Evolutionary conservation across 1,140 invertebrate genomes (phyloP).

Genomic region (Pseudachorutes palmiensis): DNA sequence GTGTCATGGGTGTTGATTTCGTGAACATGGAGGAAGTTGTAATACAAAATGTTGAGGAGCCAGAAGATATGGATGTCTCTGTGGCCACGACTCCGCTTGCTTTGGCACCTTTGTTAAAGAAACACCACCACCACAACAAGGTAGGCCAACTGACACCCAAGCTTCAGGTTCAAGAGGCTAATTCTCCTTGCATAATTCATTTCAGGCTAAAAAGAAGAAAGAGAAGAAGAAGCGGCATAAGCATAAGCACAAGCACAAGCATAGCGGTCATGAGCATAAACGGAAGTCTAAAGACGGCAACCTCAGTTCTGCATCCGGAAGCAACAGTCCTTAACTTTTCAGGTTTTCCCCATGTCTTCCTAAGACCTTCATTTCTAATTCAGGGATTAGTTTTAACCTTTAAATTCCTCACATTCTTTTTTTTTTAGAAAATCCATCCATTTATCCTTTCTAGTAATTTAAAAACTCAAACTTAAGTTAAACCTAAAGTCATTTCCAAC

Average conservation of each 20-base stretch:
- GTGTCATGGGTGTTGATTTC: neutral
- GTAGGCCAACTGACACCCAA: slow-evolving; percentile 9
- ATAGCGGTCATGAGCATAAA: slow-evolving; percentile 46
- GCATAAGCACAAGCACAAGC: slow-evolving; percentile 48
- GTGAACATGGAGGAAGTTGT: neutral
- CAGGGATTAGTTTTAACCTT: too few species aligned
- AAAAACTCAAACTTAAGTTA: too few species aligned
- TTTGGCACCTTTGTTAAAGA: slow-evolving; percentile 14
- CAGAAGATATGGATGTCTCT: neutral
- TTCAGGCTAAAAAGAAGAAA: slow-evolving; percentile 65
- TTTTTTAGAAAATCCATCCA: too few species aligned
- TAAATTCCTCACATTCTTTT: too few species aligned
- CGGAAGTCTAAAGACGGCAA: slow-evolving; percentile 52
- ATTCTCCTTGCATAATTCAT: slow-evolving; percentile 28
- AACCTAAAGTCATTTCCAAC: too few species aligned
- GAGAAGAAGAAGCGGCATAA: slow-evolving; percentile 75
- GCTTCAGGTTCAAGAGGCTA: neutral
- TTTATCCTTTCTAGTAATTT: too few species aligned
- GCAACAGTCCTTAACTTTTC: slow-evolving; percentile 29
- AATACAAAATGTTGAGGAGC: neutral
- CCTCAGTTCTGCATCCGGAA: slow-evolving; percentile 52
- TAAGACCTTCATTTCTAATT: neutral
- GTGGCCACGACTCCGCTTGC: neutral
- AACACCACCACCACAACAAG: slow-evolving; percentile 37
- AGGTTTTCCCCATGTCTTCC: neutral